These are phyloP conservation scores for Dichetophora obliterata DNA, from an alignment of 2,888 invertebrate species.

Conservation along the genomic window DNA sequence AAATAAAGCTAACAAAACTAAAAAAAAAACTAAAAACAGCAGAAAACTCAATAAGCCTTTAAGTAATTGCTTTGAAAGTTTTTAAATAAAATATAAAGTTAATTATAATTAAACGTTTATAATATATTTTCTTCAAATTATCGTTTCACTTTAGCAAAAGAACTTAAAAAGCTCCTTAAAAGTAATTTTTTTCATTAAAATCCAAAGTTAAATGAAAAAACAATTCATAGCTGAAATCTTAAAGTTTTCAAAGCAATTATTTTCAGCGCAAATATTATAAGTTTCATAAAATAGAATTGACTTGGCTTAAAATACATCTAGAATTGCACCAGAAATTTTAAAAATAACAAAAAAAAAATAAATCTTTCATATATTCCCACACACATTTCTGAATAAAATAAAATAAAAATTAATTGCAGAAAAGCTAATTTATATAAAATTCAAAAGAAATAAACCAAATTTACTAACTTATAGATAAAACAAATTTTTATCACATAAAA, in stretches of 20 bases:
- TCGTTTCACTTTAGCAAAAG: too few species aligned
- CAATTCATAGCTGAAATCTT: not conserved
- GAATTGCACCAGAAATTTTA: conserved; percentile 7
- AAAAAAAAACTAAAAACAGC: not conserved
- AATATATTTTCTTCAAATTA: too few species aligned
- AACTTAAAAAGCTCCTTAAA: too few species aligned
- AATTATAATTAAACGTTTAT: too few species aligned
- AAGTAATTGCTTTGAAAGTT: too few species aligned
- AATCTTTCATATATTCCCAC: not conserved
- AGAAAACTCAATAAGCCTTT: too few species aligned
- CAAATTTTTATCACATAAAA: not conserved
- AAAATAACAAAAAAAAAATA: too few species aligned
- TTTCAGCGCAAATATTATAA: not conserved
- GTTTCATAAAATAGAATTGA: not conserved
- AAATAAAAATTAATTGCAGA: conserved; percentile 29
- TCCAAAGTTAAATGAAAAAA: not conserved
- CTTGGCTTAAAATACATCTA: not conserved
- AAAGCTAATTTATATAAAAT: conserved; percentile 19
- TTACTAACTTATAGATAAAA: conserved; percentile 35
- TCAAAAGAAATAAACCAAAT: conserved; percentile 22
- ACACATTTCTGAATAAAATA: conserved; percentile 18
- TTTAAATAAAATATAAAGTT: too few species aligned
- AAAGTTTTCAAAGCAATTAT: not conserved
- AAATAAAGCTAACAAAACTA: conserved; percentile 34
- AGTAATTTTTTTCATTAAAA: not conserved